Conservation (phyloP, 2,797 vertebrate genomes). For the Gallinago stenura region DNA sequence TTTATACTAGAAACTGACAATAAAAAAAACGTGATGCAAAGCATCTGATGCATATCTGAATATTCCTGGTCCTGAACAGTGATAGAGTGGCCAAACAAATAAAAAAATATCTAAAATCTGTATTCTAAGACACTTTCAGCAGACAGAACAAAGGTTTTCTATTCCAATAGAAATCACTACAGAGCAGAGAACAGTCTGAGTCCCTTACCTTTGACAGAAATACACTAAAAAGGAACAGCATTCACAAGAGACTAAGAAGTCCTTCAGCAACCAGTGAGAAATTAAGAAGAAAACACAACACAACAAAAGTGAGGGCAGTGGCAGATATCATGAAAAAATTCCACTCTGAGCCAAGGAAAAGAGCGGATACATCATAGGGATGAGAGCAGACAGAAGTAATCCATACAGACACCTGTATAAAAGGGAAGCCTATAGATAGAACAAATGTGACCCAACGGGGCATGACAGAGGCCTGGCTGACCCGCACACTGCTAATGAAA, state of each 20-base stretch:
- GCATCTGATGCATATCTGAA: background rate
- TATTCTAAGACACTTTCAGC: background rate
- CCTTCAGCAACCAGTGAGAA: background rate
- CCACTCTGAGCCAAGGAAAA: background rate
- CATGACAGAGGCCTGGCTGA: background rate
- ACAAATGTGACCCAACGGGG: background rate
- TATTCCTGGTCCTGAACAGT: background rate
- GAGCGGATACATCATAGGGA: background rate
- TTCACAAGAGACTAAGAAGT: background rate
- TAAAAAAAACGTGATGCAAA: background rate
- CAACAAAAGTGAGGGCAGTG: background rate
- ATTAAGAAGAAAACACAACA: background rate
- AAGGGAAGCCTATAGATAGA: background rate
- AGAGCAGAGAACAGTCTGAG: background rate
- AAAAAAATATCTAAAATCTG: too few species aligned
- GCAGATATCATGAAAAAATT: background rate
- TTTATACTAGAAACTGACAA: background rate
- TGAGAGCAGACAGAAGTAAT: background rate
- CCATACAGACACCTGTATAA: background rate
- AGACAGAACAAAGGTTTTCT: background rate
- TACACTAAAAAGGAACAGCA: background rate
- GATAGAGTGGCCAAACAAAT: background rate
- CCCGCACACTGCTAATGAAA: background rate
- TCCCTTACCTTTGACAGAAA: background rate
- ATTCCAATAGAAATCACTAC: background rate